Conservation (phyloP, 2,797 vertebrate genomes). For the Sebastes itinus region DNA sequence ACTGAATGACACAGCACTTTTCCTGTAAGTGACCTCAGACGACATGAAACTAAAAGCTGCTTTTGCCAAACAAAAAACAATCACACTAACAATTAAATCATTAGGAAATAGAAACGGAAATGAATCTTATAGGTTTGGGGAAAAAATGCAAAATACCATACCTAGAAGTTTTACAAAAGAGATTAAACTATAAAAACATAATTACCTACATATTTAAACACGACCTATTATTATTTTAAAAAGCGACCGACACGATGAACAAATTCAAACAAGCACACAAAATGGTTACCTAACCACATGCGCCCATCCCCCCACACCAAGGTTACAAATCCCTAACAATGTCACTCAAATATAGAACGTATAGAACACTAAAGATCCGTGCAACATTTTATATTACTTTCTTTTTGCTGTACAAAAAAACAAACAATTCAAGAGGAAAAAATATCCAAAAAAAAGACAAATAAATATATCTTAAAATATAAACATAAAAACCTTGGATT, state of each 20-base stretch:
- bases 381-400: not conserved
- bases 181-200: not conserved
- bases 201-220: too few relatives aligned
- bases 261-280: conserved; percentile 20
- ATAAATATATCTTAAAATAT: conserved; percentile 12
- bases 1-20: conserved; percentile 81
- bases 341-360: conserved; percentile 62
- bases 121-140: not conserved
- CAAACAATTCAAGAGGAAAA: not conserved
- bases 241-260: not conserved
- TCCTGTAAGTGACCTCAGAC: not conserved
- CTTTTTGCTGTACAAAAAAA: not conserved
- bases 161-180: not conserved
- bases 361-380: not conserved
- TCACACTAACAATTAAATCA: rapidly evolving
- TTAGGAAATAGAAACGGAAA: not conserved
- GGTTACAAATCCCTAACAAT: conserved; percentile 79
- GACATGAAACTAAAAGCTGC: not conserved
- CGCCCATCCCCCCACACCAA: conserved; percentile 86
- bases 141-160: not conserved
- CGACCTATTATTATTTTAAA: not conserved
- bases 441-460: not conserved
- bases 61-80: rapidly evolving
- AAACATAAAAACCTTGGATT: conserved; percentile 33
- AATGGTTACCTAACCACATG: conserved; percentile 68